phyloP scores from a whole-genome alignment of 2,888 invertebrate species.

The Anthophora plumipes region DNA sequence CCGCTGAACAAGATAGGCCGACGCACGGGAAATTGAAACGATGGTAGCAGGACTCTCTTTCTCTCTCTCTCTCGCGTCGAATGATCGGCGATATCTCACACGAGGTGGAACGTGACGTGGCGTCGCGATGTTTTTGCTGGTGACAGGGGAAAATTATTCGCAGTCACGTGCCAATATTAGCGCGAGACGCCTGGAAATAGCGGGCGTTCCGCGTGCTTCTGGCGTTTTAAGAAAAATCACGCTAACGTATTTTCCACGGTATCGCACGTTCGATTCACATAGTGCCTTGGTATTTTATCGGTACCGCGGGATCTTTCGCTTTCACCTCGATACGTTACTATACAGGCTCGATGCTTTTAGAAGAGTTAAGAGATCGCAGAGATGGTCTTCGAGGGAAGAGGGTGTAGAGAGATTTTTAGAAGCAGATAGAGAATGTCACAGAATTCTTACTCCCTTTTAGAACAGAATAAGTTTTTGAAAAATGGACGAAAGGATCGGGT shows the following conservation, averaged over 20 bases:
- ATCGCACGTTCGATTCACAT: not conserved
- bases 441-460: no score
- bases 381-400: not conserved
- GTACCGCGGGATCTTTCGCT: no score
- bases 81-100: conserved; percentile 57
- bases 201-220: not conserved
- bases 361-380: not conserved
- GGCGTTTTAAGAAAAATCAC: conserved; percentile 20
- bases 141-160: conserved; percentile 54
- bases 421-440: no score
- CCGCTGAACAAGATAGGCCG: conserved; percentile 51
- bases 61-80: not conserved
- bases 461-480: no score
- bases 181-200: conserved; percentile 5
- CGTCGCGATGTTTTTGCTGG: conserved; percentile 43
- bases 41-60: conserved; percentile 46
- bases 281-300: not conserved
- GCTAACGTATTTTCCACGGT: not conserved
- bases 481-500: no score
- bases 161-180: conserved; percentile 49
- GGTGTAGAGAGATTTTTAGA: not conserved
- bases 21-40: conserved; percentile 67
- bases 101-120: conserved; percentile 55
- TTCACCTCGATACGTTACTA: not conserved
- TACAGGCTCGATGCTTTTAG: not conserved